Base-by-base conservation (phyloP, 1,140 invertebrate genomes). In the Globodera ellingtonae region DNA sequence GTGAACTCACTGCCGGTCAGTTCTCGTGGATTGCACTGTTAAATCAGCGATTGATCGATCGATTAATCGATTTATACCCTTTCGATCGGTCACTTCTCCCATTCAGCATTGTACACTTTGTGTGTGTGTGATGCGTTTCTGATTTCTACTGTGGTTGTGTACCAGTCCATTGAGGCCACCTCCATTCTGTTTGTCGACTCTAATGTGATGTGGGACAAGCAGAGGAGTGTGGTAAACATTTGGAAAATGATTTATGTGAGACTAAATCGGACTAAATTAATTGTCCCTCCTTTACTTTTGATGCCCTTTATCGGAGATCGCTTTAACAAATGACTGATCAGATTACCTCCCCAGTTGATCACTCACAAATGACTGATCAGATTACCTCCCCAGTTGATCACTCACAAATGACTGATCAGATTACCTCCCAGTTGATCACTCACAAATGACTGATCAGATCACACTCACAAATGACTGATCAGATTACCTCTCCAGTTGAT, bases 121-220 rank as follows among this genome's bases (percentile, higher is more conserved):
- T 86, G 85, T 24, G 52, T 85, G 59, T 85, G 85, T 69, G 84
- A 85, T 78, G 62, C 85, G 6, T 82, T 85, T 50, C 72, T 85
- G 7, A 85, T 85, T 59, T 73, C 78, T 6, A 86, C 71, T 56
- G 82, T 86, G n/a, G 76, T 84, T 5, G n/a, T 83, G 1, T 80
- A 86, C 47, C 84, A 86, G 48, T 84, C 82, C 13, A 82, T 86
- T 24, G 84, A 85, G 76, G 85, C 84, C 35, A 80, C 85, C 18
- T 24, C 67, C 44, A 84, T 85, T 50, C 82, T 85, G 18, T 62
- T 85, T 21, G 48, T 66, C 13, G 56, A 72, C 66, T 21, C 24
- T 44, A 85, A 85, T 74, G 35, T 79, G 48, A 85, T 85, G 84
- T 85, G 84, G 84, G 75, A 85, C 73, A 75, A 85, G 48, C 84